These are phyloP conservation scores for Anhinga anhinga DNA, from an alignment of 2,113 vertebrate species.

Conservation along the genomic window DNA sequence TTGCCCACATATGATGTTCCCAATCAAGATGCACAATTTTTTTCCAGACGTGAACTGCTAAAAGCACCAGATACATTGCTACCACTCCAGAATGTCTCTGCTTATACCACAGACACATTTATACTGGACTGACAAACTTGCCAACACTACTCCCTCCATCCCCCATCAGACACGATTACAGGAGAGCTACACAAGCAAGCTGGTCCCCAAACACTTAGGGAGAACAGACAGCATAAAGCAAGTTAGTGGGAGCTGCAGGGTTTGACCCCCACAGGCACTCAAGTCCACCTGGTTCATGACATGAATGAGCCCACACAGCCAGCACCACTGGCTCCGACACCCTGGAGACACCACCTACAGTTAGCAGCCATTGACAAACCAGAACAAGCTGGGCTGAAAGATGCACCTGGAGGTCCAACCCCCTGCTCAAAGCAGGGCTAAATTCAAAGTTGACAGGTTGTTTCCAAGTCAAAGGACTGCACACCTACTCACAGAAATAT, in stretches of 20 bases:
- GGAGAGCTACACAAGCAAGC: background rate
- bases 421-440: background rate
- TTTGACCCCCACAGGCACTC: rapidly evolving
- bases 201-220: rapidly evolving
- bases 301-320: rapidly evolving
- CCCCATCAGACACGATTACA: background rate
- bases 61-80: background rate
- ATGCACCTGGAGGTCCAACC: background rate
- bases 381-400: rapidly evolving
- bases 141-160: background rate
- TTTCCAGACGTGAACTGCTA: background rate
- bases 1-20: background rate
- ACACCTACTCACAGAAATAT: rapidly evolving
- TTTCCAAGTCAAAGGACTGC: background rate
- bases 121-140: rapidly evolving
- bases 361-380: rapidly evolving
- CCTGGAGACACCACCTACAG: background rate
- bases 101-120: background rate
- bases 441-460: background rate
- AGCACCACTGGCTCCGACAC: background rate
- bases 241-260: background rate
- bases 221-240: rapidly evolving
- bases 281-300: rapidly evolving
- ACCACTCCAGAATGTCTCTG: background rate
- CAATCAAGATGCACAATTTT: background rate